phyloP scores from a whole-genome alignment of 2,797 vertebrate species.

The Syndactyla subalaris region DNA sequence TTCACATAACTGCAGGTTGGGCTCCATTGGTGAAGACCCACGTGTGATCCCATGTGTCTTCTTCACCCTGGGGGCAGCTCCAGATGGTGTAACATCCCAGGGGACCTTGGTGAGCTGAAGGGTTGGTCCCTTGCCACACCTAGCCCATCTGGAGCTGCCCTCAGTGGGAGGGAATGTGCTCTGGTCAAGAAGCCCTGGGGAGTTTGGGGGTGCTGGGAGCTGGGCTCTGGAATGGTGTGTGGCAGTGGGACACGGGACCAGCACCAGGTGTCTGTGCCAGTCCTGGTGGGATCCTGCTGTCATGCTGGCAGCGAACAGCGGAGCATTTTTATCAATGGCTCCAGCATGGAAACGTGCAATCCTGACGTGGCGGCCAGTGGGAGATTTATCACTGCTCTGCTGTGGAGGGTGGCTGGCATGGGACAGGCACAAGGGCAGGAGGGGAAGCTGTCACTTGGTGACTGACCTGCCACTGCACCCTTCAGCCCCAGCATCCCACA shows the following conservation, averaged over 20 bases:
- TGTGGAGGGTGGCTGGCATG: accelerated
- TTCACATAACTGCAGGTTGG: neutral
- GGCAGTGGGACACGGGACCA: neutral
- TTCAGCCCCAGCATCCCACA: neutral
- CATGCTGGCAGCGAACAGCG: neutral
- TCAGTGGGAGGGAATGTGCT: accelerated
- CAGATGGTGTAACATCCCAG: neutral
- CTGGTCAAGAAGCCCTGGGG: neutral
- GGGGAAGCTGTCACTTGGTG: accelerated
- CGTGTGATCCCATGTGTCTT: neutral
- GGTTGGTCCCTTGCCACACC: neutral
- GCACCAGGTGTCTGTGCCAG: accelerated
- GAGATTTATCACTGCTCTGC: neutral
- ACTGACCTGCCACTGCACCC: neutral
- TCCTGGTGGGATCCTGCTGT: neutral
- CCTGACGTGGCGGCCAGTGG: accelerated
- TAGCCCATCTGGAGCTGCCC: neutral
- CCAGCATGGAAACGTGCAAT: neutral
- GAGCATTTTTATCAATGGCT: neutral
- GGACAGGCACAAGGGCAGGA: neutral
- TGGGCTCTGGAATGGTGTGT: neutral
- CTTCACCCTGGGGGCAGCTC: neutral
- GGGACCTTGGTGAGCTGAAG: neutral
- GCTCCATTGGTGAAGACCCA: neutral
- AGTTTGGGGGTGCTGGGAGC: neutral